These are phyloP conservation scores for Bergia sp. DNA, from an alignment of 92 coral and sea anemone genomes.

Conservation along the genomic window DNA sequence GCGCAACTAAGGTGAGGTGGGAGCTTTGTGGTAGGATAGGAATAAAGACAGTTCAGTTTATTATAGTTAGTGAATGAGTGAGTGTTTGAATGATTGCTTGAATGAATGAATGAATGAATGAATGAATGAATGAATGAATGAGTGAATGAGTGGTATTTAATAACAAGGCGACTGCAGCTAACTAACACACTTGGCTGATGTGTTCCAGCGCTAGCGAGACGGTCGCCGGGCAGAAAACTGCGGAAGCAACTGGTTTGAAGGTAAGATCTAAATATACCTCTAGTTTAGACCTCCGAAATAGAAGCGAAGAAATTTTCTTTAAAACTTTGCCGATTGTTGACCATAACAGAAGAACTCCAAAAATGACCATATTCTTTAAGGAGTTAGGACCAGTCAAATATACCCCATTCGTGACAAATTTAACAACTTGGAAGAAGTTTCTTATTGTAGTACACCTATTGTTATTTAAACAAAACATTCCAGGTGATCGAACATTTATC, in stretches of 20 bases:
- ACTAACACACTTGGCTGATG: neutral
- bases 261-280: conserved; percentile 22
- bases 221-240: conserved; percentile 86
- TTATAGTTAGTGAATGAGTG: neutral
- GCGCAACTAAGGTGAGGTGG: conserved; percentile 66
- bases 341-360: too few species aligned
- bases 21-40: neutral
- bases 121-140: neutral
- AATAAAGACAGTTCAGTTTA: neutral
- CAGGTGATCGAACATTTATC: too few species aligned
- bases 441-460: too few species aligned
- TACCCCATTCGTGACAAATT: too few species aligned
- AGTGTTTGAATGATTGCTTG: neutral
- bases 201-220: conserved; percentile 69
- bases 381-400: too few species aligned
- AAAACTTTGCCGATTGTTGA: too few species aligned
- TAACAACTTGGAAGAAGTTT: too few species aligned
- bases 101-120: neutral
- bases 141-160: neutral
- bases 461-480: too few species aligned
- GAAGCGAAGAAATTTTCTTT: too few species aligned
- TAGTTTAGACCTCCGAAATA: neutral
- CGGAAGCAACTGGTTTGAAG: conserved; percentile 87
- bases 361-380: too few species aligned
- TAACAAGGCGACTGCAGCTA: neutral